Evolutionary conservation across 2,797 vertebrate species (phyloP).

Genomic region (Pristis pectinata): DNA sequence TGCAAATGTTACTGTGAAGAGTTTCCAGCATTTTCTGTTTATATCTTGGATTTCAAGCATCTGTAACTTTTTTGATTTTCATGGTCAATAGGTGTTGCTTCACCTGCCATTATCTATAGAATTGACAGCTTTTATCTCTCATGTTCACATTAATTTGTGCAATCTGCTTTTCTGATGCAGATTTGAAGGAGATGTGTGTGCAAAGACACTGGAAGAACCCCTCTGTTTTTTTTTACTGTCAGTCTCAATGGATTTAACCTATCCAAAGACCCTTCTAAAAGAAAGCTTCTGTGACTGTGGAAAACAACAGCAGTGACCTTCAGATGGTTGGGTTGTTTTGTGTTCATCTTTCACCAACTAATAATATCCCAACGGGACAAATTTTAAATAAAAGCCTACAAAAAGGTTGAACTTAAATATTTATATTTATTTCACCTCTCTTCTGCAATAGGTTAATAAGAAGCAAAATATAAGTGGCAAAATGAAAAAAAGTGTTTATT

Average conservation of each 20-base stretch:
- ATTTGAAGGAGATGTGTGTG: not conserved
- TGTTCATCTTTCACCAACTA: not conserved
- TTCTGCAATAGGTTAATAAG: not conserved
- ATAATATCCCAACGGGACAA: not conserved
- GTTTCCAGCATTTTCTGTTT: not conserved
- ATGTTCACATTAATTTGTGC: too few species aligned
- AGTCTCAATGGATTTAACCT: too few species aligned
- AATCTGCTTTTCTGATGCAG: not conserved
- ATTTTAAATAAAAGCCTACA: not conserved
- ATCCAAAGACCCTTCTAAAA: not conserved
- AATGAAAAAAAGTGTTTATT: not conserved
- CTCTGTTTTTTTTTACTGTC: not conserved
- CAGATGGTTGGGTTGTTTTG: not conserved
- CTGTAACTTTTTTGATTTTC: not conserved
- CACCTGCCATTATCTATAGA: too few species aligned
- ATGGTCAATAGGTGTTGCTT: too few species aligned
- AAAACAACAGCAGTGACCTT: not conserved
- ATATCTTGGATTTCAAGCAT: not conserved
- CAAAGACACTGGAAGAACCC: not conserved
- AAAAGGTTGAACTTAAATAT: not conserved
- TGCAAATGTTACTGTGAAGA: not conserved
- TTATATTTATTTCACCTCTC: not conserved
- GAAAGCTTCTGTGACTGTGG: not conserved
- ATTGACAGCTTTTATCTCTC: too few species aligned
- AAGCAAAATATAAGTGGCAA: not conserved